Percentiles rank a stretch among this genome's conserved stretches.
Evolutionary conservation across 64 coral and sea anemone species (phyloP).

Genomic region (Montipora foliosa): DNA sequence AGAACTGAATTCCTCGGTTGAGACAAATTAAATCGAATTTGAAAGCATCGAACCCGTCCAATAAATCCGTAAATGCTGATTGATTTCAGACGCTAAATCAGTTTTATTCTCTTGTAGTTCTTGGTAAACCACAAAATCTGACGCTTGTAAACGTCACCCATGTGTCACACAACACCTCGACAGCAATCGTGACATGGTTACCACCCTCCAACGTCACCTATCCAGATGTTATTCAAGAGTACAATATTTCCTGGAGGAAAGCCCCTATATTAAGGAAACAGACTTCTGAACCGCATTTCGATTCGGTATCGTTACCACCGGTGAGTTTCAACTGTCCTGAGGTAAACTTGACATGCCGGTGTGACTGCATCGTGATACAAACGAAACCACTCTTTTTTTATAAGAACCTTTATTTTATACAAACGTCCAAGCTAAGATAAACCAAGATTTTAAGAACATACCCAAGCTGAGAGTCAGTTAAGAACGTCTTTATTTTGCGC

Average conservation of each 20-base stretch:
- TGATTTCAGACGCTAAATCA: neutral
- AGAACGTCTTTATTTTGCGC: no score
- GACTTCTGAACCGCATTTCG: conserved; percentile 6
- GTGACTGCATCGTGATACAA: no score
- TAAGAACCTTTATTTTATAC: no score
- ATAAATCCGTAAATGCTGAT: no score
- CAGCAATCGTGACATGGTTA: conserved; percentile 19
- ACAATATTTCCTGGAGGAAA: conserved; percentile 19
- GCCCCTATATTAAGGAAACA: neutral
- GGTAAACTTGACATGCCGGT: no score
- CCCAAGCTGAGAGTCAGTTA: no score
- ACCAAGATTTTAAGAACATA: no score
- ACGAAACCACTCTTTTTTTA: no score
- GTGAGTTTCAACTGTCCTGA: neutral
- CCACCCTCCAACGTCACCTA: neutral
- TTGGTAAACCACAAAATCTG: neutral
- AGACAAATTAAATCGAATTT: no score
- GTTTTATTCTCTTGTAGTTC: neutral
- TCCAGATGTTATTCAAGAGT: neutral
- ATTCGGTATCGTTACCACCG: neutral
- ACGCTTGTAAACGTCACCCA: conserved; percentile 21
- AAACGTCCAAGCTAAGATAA: no score
- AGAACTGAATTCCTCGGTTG: no score
- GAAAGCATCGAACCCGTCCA: no score
- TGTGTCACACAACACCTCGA: conserved; percentile 35